These are phyloP conservation scores for Dascyllus trimaculatus DNA, from an alignment of 2,113 vertebrate genomes.

Conservation along the genomic window DNA sequence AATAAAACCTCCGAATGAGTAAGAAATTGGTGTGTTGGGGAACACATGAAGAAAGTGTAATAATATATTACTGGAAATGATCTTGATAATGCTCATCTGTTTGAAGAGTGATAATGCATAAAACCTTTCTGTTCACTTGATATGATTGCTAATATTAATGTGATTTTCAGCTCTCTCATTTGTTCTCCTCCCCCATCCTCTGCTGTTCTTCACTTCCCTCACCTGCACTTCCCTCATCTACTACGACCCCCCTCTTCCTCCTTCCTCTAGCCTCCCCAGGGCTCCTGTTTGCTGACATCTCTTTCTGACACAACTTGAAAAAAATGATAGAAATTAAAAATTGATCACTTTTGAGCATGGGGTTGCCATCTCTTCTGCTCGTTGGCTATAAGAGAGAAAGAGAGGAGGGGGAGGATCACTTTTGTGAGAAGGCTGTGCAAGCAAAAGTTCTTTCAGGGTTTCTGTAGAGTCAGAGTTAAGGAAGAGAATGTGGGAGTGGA, in stretches of 20 bases:
- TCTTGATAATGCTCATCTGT: slow-evolving; percentile 2
- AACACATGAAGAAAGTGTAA: neutral
- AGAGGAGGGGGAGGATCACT: slow-evolving; percentile 14
- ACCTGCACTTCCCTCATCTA: slow-evolving; percentile 29
- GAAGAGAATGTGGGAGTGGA: slow-evolving; percentile 29
- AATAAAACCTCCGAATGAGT: slow-evolving; percentile 27
- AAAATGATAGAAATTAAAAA: slow-evolving; percentile 77
- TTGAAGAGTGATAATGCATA: slow-evolving; percentile 11
- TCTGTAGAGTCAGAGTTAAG: slow-evolving; percentile 49
- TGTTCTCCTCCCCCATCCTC: slow-evolving; percentile 2
- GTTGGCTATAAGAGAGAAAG: slow-evolving; percentile 34
- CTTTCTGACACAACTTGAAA: slow-evolving; percentile 71
- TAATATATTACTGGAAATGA: neutral
- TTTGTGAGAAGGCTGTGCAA: slow-evolving; percentile 60
- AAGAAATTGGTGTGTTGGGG: slow-evolving; percentile 9
- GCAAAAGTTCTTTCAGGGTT: slow-evolving; percentile 71
- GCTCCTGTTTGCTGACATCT: slow-evolving; percentile 69
- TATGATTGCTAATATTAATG: slow-evolving; percentile 18
- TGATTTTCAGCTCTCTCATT: slow-evolving; percentile 5
- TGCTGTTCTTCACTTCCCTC: slow-evolving; percentile 28
- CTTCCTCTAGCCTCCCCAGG: slow-evolving; percentile 48
- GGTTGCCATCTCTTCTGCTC: slow-evolving; percentile 57
- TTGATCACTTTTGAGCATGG: slow-evolving; percentile 72
- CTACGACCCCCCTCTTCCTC: slow-evolving; percentile 19
- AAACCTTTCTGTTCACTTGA: neutral